Conservation (phyloP, 2,888 invertebrate genomes). For the Chymomyza procnemis region DNA sequence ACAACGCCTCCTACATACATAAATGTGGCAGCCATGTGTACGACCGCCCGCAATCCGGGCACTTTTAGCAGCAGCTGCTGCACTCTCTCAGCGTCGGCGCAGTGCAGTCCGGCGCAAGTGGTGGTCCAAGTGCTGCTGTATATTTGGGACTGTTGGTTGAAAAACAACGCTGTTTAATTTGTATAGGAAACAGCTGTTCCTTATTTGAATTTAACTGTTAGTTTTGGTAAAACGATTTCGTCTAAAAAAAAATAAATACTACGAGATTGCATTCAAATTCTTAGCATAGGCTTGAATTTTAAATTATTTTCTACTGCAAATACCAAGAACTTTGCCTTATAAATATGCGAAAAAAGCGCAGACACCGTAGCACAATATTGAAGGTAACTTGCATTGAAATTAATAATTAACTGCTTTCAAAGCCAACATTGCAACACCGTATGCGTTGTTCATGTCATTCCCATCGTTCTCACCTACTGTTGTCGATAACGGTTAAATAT, state of each 20-base stretch:
- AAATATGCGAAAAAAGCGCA: no score
- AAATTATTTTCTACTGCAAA: no score
- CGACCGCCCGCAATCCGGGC: conserved; percentile 48
- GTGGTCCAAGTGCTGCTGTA: conserved; percentile 47
- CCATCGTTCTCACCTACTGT: no score
- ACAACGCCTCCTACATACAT: conserved; percentile 1
- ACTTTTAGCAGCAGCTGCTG: conserved; percentile 20
- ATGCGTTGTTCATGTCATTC: no score
- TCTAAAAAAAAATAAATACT: no score
- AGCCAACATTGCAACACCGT: no score
- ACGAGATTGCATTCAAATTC: no score
- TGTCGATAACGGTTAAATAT: not conserved
- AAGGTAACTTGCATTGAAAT: no score
- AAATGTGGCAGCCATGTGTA: conserved; percentile 20
- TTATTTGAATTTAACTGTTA: not conserved
- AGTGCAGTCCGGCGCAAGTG: conserved; percentile 47
- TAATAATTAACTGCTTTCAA: no score
- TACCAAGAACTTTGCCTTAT: no score
- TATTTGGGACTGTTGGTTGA: not conserved
- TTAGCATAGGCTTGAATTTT: no score
- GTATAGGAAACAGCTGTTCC: conserved; percentile 1
- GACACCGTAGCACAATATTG: no score
- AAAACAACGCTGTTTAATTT: not conserved
- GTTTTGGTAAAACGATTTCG: not conserved
- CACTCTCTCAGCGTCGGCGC: conserved; percentile 54